Percentiles rank a stretch among this genome's conserved stretches.
Evolutionary conservation across 1,140 invertebrate species (phyloP).

Genomic region (Pectinophora gossypiella): DNA sequence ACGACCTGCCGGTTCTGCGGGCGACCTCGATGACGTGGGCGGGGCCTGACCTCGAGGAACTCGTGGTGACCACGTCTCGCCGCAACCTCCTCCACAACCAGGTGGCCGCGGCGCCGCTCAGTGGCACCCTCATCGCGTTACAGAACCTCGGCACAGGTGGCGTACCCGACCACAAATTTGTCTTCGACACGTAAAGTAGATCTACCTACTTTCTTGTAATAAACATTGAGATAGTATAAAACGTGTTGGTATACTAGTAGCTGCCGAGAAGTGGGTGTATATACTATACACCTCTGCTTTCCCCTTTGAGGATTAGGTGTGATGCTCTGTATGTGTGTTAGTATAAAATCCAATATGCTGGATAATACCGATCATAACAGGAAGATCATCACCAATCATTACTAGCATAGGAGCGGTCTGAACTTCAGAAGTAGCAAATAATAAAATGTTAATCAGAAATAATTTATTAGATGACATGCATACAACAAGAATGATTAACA

Average conservation of each 20-base stretch:
- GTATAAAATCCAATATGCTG: no score
- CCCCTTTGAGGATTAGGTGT: no score
- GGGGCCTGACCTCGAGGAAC: slow-evolving; percentile 80
- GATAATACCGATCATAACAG: no score
- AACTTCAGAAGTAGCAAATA: neutral
- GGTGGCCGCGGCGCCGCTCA: neutral
- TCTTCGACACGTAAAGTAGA: slow-evolving; percentile 3
- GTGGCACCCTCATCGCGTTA: slow-evolving; percentile 13
- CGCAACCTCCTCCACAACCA: slow-evolving; percentile 1
- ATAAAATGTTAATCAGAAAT: slow-evolving; percentile 30
- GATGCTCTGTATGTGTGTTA: no score
- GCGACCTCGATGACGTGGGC: slow-evolving; percentile 87
- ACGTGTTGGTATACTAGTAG: no score
- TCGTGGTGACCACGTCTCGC: slow-evolving; percentile 81
- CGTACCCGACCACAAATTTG: slow-evolving; percentile 19
- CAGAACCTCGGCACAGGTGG: slow-evolving; percentile 10
- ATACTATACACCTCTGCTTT: no score
- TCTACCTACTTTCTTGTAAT: no score
- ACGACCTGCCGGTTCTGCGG: slow-evolving; percentile 77
- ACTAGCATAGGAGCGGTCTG: no score
- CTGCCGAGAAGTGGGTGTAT: no score
- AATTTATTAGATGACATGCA: slow-evolving; percentile 52
- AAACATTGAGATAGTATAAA: no score
- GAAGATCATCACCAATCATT: no score
- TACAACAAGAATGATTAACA: slow-evolving; percentile 47